Percentiles rank a stretch among this genome's conserved stretches.
These are phyloP conservation scores for Macaria liturata DNA, from an alignment of 2,888 invertebrate species.

Conservation along the genomic window DNA sequence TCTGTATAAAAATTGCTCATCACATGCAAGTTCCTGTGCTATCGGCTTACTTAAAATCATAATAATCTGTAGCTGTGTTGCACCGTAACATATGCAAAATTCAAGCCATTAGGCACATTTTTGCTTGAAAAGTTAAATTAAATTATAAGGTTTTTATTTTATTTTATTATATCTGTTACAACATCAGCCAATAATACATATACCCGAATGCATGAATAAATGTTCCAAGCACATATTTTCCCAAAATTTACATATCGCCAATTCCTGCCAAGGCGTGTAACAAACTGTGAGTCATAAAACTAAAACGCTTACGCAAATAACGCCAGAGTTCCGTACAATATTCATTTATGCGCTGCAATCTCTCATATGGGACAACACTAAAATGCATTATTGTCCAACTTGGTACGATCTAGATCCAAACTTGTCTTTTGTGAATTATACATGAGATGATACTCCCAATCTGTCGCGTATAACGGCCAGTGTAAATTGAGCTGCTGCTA, in stretches of 20 bases:
- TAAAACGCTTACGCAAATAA: constrained; percentile 31
- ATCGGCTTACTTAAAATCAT: no score
- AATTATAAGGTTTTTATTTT: no score
- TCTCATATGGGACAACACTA: constrained; percentile 44
- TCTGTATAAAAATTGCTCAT: no score
- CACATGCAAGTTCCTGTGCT: no score
- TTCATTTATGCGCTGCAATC: constrained; percentile 68
- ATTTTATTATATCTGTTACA: no score
- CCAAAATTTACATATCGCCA: background rate
- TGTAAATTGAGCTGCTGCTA: constrained; percentile 42
- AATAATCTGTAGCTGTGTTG: no score
- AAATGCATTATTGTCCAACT: constrained; percentile 41
- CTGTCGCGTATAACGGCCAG: constrained; percentile 58
- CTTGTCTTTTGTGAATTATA: constrained; percentile 69
- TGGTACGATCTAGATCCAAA: constrained; percentile 58
- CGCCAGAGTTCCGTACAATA: constrained; percentile 42
- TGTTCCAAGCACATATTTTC: no score
- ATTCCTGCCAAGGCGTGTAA: background rate
- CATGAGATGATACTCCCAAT: constrained; percentile 75
- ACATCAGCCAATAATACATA: no score
- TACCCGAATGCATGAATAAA: no score
- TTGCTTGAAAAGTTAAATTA: no score
- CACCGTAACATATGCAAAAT: no score
- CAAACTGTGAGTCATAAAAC: constrained; percentile 32
- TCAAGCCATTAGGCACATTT: no score